Evolutionary conservation across 2,797 vertebrate species (phyloP).

Genomic region (Odontamblyopus rebecca): DNA sequence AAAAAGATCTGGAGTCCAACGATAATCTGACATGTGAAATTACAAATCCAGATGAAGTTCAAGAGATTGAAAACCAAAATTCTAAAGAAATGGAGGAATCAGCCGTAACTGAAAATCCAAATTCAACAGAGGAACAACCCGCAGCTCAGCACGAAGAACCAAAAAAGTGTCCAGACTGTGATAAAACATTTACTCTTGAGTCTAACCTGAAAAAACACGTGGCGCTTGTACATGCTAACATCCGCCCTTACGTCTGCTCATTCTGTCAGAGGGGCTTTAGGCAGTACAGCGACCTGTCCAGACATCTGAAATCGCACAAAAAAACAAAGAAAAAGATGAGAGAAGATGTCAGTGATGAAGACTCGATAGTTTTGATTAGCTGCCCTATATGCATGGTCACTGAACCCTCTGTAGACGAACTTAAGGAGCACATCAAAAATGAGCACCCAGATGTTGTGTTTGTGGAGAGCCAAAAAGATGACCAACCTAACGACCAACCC

Average conservation of each 20-base stretch:
- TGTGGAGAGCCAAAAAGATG: slow-evolving; percentile 7
- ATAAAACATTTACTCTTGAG: slow-evolving; percentile 48
- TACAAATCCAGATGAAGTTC: background rate
- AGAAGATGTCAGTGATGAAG: background rate
- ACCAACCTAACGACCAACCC: background rate
- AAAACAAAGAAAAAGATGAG: slow-evolving; percentile 11
- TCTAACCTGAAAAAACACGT: slow-evolving; percentile 49
- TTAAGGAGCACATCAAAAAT: slow-evolving; percentile 64
- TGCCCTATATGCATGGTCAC: slow-evolving; percentile 59
- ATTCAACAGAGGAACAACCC: slow-evolving; percentile 24
- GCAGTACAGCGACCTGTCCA: slow-evolving; percentile 62
- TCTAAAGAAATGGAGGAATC: slow-evolving; percentile 12
- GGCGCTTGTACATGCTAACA: slow-evolving; percentile 39
- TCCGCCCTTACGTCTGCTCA: slow-evolving; percentile 66
- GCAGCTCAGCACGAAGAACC: background rate
- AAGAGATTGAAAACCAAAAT: background rate
- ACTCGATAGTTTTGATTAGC: slow-evolving; percentile 32
- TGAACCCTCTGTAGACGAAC: slow-evolving; percentile 60
- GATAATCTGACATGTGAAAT: background rate
- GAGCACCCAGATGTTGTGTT: slow-evolving; percentile 41
- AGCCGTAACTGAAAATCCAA: background rate
- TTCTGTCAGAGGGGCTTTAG: slow-evolving; percentile 68
- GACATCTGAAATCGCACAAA: slow-evolving; percentile 58
- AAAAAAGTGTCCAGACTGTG: slow-evolving; percentile 47
- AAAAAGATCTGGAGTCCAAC: background rate